Evolutionary conservation across 2,797 vertebrate genomes (phyloP).

Genomic region (Fratercula arctica): DNA sequence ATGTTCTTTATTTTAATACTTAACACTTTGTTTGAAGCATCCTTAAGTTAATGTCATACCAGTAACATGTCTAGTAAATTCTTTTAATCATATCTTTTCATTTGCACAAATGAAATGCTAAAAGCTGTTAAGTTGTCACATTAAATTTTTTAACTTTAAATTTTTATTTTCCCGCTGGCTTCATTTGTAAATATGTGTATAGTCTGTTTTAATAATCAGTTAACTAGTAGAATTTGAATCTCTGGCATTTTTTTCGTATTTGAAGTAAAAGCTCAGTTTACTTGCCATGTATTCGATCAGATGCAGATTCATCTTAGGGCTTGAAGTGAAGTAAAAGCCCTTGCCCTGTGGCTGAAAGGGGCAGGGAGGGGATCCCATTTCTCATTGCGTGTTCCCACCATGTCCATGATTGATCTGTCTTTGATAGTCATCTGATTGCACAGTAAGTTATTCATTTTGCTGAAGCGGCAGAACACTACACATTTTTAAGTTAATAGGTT

Average conservation of each 20-base stretch:
- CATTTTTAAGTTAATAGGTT: not conserved
- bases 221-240: not conserved
- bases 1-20: not conserved
- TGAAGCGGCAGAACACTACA: not conserved
- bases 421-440: not conserved
- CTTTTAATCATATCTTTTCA: not conserved
- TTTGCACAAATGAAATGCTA: not conserved
- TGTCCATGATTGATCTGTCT: not conserved
- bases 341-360: not conserved
- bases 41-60: not conserved
- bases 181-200: not conserved
- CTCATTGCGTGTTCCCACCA: not conserved
- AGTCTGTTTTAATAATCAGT: not conserved
- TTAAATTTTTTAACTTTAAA: not conserved
- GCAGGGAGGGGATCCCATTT: not conserved
- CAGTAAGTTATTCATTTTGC: not conserved
- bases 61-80: not conserved
- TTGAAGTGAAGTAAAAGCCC: not conserved
- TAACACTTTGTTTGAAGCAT: not conserved
- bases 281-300: not conserved
- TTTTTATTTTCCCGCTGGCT: not conserved
- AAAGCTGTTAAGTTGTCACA: not conserved
- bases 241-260: not conserved
- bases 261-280: not conserved
- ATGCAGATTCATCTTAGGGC: not conserved